Evolutionary conservation across 2,797 vertebrate genomes (phyloP).

Genomic region (Chaetophractus vellerosus): DNA sequence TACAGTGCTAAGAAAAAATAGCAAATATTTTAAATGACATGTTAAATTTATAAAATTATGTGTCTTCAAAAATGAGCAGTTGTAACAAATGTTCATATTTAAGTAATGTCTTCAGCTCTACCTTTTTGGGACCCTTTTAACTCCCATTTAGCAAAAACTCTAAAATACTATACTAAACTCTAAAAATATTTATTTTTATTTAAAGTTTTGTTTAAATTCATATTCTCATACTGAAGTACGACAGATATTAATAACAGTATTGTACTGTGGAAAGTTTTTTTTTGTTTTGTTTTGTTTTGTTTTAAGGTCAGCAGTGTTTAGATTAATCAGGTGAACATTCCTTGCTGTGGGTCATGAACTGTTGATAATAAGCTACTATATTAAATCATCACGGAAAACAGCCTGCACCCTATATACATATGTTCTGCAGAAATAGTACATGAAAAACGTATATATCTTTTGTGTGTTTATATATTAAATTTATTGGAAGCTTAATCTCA

Average conservation of each 20-base stretch:
- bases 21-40: slow-evolving; percentile 65
- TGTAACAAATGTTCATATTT: slow-evolving; percentile 47
- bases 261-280: slow-evolving; percentile 83
- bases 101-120: slow-evolving; percentile 37
- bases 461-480: slow-evolving; percentile 73
- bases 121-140: slow-evolving; percentile 39
- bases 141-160: slow-evolving; percentile 59
- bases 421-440: slow-evolving; percentile 42
- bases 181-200: slow-evolving; percentile 53
- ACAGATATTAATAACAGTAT: slow-evolving; percentile 80
- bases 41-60: background rate
- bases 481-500: slow-evolving; percentile 70
- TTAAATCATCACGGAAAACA: slow-evolving; percentile 91
- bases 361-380: slow-evolving; percentile 91
- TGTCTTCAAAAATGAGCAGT: slow-evolving; percentile 41
- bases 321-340: slow-evolving; percentile 93
- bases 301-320: slow-evolving; percentile 91
- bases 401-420: slow-evolving; percentile 69
- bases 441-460: slow-evolving; percentile 41
- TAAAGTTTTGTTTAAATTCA: slow-evolving; percentile 80
- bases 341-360: slow-evolving; percentile 93
- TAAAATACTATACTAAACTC: slow-evolving; percentile 56
- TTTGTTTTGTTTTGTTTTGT: slow-evolving; percentile 67
- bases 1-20: slow-evolving; percentile 55
- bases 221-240: slow-evolving; percentile 81